Base-by-base conservation (phyloP, 2,888 invertebrate genomes). In the Polydrusus pterygomalis region DNA sequence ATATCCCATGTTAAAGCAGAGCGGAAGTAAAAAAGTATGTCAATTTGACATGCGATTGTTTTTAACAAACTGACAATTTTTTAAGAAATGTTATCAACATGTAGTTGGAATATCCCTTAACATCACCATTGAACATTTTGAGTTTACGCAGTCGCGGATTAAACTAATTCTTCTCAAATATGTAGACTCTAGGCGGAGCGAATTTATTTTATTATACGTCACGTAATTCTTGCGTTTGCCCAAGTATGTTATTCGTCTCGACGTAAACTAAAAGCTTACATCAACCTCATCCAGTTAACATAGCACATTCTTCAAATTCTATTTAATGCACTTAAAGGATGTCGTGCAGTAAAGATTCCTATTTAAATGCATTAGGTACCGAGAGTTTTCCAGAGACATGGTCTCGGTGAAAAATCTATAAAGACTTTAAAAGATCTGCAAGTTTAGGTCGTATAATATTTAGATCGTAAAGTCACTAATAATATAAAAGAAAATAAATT, bases 311-410 rank as follows among this genome's bases (percentile, higher is more conserved):
- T 54, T 54, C 11, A 30, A 54, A 30, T 54, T 25, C 54, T 30
- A 30, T 54, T 30, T 54, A 54, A 30, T 54, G 54, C 54, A 54
- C 54, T 54, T 54, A 54, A 25, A 25, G 25, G 30, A 54, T 54
- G 54, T n/a, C 25, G 30, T 54, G 25, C 54, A 54, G 13, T 54
- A 54, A 54, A 54, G 54, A 54, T 54, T 54, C 25, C 54, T 54
- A 54, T 54, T 54, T 54, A 54, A 54, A 54, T 54, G 25, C 54
- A 54, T 54, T 54, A 54, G 34, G 34, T 7, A 34, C 34, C 9
- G 2, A 25, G 13, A 30, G 30, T 54, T 13, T 54, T 54, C 5
- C 54, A n/a, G 25, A 30, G 54, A 54, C 30, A 54, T 54, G 54
- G 54, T 54, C 30, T 54, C n/a, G n/a, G 54, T 30, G 20, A n/a